Evolutionary conservation across 2,888 invertebrate genomes (phyloP).

Genomic region (Tachina grossa): DNA sequence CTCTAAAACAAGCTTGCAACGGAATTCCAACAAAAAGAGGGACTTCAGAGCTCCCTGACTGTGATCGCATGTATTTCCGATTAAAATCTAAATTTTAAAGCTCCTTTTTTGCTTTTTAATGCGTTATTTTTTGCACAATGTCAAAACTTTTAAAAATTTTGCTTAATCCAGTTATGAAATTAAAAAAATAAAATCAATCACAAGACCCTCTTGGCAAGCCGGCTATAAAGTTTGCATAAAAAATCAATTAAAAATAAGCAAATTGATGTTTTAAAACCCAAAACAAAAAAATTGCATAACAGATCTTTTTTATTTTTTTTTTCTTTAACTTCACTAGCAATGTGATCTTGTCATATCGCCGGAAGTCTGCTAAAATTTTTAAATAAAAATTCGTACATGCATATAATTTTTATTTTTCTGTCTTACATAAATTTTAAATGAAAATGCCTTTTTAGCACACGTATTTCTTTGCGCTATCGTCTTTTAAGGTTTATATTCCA

Average conservation of each 20-base stretch:
- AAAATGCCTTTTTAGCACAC: not conserved
- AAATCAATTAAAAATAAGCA: not conserved
- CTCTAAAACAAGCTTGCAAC: no score
- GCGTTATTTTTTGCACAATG: no score
- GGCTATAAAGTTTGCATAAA: not conserved
- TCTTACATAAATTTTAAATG: constrained; percentile 22
- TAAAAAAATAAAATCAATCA: no score
- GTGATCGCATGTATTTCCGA: no score
- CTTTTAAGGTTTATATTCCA: constrained; percentile 21
- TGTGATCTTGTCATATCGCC: constrained; percentile 38
- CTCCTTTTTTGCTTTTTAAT: no score
- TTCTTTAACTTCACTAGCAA: not conserved
- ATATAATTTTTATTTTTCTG: not conserved
- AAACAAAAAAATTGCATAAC: not conserved
- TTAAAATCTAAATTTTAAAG: no score
- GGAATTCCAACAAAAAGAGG: no score
- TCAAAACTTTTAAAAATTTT: no score
- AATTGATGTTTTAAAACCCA: not conserved
- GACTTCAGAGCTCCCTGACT: no score
- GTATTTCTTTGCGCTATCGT: not conserved
- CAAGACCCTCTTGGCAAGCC: no score
- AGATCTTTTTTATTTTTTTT: constrained; percentile 11
- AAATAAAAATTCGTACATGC: not conserved
- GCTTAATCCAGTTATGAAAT: no score
- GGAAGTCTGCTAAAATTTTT: constrained; percentile 53